Percentiles rank a stretch among this genome's conserved stretches.
Conservation (phyloP, 1,140 invertebrate species). For the Pantala flavescens region DNA sequence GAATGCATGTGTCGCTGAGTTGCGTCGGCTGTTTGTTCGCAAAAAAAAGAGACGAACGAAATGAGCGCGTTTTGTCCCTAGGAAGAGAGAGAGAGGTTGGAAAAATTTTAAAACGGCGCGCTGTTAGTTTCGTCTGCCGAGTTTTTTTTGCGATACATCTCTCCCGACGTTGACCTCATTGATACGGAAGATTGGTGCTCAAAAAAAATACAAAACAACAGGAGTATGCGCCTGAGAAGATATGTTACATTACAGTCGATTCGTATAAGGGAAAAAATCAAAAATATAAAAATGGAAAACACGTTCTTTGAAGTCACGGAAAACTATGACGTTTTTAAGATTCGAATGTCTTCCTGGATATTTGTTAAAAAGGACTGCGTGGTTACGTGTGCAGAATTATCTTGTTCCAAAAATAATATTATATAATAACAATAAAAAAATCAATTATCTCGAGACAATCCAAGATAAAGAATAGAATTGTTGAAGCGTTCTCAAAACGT, state of each 20-base stretch:
- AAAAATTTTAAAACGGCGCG: no score
- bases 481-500: constrained; percentile 4
- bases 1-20: no score
- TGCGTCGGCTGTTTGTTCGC: no score
- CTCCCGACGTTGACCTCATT: background rate
- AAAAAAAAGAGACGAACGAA: no score
- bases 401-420: constrained; percentile 10
- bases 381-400: background rate
- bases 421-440: constrained; percentile 10
- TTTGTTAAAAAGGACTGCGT: constrained; percentile 3
- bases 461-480: constrained; percentile 8
- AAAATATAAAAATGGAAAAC: background rate
- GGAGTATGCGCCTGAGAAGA: constrained; percentile 3
- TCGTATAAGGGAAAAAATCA: background rate
- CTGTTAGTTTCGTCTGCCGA: no score
- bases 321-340: constrained; percentile 3
- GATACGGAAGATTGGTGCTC: background rate
- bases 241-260: background rate
- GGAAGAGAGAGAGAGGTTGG: no score
- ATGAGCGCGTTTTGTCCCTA: no score
- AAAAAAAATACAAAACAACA: background rate
- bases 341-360: constrained; percentile 4
- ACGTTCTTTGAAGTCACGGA: background rate
- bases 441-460: constrained; percentile 9
- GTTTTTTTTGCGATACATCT: no score